A percentile compares a stretch with the other conserved stretches of the same genome.
phyloP scores from a whole-genome alignment of 2,113 vertebrate species.

The Pagrus major region DNA sequence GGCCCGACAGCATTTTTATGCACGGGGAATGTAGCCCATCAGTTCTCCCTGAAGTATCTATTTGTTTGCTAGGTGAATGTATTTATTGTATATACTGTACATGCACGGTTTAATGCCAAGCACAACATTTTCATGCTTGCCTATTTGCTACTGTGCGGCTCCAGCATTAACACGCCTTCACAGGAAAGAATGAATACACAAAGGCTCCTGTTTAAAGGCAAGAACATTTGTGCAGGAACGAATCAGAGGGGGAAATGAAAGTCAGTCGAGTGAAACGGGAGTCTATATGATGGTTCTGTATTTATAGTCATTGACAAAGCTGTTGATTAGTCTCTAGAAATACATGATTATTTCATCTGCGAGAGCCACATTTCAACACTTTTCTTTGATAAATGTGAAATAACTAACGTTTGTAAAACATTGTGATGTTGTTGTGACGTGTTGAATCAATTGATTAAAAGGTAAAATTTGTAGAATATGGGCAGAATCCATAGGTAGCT shows the following conservation, averaged over 20 bases:
- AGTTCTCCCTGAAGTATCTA: neutral
- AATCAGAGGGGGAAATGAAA: neutral
- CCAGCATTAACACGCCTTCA: neutral
- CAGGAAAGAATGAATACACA: neutral
- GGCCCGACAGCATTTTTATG: constrained; percentile 6
- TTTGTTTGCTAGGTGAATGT: neutral
- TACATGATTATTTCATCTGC: neutral
- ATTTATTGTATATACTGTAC: constrained; percentile 1
- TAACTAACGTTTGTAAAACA: too few relatives aligned
- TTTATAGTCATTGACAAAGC: neutral
- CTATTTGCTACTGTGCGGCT: neutral
- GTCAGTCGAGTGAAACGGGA: neutral
- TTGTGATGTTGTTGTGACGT: too few relatives aligned
- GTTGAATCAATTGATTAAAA: too few relatives aligned
- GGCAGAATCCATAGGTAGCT: too few relatives aligned
- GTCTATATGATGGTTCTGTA: neutral
- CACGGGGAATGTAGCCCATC: neutral
- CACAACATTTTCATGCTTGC: neutral
- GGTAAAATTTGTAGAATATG: too few relatives aligned
- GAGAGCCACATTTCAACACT: neutral
- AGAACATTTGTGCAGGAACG: constrained; percentile 4
- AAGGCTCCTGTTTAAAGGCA: neutral
- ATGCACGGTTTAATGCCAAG: neutral
- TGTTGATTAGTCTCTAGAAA: neutral
- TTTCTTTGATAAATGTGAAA: neutral